These are phyloP conservation scores for Phalacrocorax carbo DNA, from an alignment of 2,113 vertebrate species.

Conservation along the genomic window DNA sequence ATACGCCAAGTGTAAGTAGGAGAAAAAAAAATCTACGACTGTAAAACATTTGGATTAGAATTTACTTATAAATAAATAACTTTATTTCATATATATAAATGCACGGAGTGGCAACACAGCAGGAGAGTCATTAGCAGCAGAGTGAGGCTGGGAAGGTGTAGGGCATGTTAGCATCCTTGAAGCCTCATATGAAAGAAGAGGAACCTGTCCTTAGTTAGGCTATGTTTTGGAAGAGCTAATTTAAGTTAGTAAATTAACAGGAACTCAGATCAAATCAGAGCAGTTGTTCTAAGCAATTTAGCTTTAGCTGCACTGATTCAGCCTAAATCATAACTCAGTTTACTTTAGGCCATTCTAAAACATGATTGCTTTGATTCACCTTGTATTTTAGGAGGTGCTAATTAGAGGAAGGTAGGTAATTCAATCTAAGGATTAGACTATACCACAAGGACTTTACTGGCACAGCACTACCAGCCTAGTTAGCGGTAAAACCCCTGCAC, in stretches of 20 bases:
- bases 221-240: not conserved
- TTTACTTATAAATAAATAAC: not conserved
- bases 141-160: not conserved
- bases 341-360: not conserved
- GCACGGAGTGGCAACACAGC: not conserved
- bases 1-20: not conserved
- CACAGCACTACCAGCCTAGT: not conserved
- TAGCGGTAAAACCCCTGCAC: not conserved
- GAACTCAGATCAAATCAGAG: not conserved
- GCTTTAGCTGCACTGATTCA: not conserved
- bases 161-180: not conserved
- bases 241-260: not conserved
- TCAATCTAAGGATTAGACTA: not conserved
- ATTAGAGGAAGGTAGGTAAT: slow-evolving; percentile 26
- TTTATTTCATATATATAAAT: not conserved
- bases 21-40: not conserved
- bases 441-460: not conserved
- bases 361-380: not conserved
- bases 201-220: not conserved
- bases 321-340: not conserved
- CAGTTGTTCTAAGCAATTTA: not conserved
- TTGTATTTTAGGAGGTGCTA: not conserved
- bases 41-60: not conserved
- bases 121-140: not conserved
- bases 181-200: not conserved